Conservation (phyloP, 2,797 vertebrate genomes). For the Tragelaphus eurycerus region DNA sequence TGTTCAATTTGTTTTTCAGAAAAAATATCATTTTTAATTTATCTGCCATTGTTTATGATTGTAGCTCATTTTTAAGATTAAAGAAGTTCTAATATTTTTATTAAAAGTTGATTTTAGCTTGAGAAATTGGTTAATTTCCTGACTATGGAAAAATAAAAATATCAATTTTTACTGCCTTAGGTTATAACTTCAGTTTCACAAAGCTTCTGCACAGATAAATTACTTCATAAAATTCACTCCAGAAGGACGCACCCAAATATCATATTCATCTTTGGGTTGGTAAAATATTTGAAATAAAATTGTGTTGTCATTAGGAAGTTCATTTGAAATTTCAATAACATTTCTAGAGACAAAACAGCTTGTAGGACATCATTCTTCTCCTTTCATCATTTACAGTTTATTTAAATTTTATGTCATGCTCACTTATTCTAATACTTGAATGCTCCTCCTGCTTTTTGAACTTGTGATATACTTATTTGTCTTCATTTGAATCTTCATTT, state of each 20-base stretch:
- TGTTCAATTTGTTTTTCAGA: neutral
- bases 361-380: neutral
- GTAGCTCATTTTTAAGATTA: neutral
- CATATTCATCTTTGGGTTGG: neutral
- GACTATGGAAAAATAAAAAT: neutral
- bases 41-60: neutral
- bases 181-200: neutral
- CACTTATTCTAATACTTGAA: neutral
- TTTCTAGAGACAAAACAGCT: neutral
- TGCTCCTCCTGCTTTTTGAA: neutral
- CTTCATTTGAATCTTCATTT: neutral
- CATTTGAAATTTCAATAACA: neutral
- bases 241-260: neutral
- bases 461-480: neutral
- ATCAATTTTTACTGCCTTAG: neutral
- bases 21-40: neutral
- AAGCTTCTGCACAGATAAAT: neutral
- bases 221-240: neutral
- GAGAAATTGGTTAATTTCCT: neutral
- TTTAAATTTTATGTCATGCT: neutral
- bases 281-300: constrained; percentile 11
- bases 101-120: neutral
- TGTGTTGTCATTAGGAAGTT: neutral
- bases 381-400: neutral
- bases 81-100: constrained; percentile 1